Conservation (phyloP, 2,797 vertebrate species). For the Lithobates sylvaticus region DNA sequence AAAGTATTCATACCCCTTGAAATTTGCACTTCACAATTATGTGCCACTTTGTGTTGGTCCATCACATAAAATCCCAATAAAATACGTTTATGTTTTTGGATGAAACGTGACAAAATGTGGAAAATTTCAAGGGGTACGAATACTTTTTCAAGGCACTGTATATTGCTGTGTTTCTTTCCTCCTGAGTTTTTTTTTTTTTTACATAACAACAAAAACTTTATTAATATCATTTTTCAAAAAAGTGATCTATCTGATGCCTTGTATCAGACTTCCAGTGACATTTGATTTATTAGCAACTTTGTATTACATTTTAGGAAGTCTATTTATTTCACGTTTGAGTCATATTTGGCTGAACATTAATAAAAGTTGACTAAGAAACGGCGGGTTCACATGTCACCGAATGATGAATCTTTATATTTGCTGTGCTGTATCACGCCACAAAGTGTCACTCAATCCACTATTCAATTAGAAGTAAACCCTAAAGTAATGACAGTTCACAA, state of each 20-base stretch:
- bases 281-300: neutral
- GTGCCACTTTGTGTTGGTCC: no score
- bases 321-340: constrained; percentile 4
- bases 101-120: no score
- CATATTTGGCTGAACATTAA: neutral
- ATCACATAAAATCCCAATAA: no score
- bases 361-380: neutral
- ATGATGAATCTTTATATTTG: constrained; percentile 24
- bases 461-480: no score
- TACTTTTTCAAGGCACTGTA: no score
- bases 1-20: no score
- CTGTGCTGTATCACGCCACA: neutral
- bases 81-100: no score
- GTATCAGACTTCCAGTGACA: neutral
- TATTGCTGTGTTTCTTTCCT: no score
- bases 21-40: no score
- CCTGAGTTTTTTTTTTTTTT: no score
- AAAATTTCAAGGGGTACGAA: no score
- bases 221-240: neutral
- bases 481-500: no score
- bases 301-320: neutral
- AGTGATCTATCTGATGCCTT: neutral
- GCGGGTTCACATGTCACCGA: neutral
- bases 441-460: neutral
- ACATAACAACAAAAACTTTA: neutral